Conservation (phyloP, 2,888 invertebrate species). For the Autographa gamma region DNA sequence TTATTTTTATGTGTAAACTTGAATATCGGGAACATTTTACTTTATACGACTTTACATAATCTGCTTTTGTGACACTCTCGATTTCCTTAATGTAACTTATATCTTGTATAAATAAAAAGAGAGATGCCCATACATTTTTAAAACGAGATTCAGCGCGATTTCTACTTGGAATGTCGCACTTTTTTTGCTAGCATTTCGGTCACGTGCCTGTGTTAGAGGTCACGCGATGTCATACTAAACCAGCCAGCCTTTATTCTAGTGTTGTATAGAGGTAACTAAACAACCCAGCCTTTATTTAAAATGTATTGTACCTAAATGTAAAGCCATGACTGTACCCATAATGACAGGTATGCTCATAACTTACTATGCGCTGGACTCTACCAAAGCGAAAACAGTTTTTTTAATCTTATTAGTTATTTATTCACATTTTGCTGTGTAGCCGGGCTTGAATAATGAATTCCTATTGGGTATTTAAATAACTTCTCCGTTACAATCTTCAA, state of each 20-base stretch:
- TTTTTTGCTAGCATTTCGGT: not conserved
- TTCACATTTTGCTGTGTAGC: too few species aligned
- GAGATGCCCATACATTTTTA: not conserved
- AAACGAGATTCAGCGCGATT: not conserved
- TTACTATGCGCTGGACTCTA: too few species aligned
- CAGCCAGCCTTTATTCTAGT: not conserved
- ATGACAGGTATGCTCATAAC: not conserved
- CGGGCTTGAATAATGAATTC: too few species aligned
- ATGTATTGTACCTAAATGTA: not conserved
- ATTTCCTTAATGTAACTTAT: not conserved
- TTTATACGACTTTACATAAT: too few species aligned
- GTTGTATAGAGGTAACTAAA: constrained; percentile 2
- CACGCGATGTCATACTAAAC: constrained; percentile 40
- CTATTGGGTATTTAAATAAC: too few species aligned
- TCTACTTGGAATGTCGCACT: not conserved
- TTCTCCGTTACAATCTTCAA: not conserved
- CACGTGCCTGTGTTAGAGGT: constrained; percentile 3
- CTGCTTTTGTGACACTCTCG: not conserved
- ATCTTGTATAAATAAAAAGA: not conserved
- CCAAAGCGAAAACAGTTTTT: too few species aligned
- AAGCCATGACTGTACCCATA: constrained; percentile 18
- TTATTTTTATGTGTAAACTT: not conserved
- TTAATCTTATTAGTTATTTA: too few species aligned
- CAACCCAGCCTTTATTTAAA: constrained; percentile 5
- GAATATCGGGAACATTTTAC: not conserved